A percentile compares a stretch with the other conserved stretches of the same genome.
These are phyloP conservation scores for Monopterus albus DNA, from an alignment of 2,113 vertebrate species.

Conservation along the genomic window DNA sequence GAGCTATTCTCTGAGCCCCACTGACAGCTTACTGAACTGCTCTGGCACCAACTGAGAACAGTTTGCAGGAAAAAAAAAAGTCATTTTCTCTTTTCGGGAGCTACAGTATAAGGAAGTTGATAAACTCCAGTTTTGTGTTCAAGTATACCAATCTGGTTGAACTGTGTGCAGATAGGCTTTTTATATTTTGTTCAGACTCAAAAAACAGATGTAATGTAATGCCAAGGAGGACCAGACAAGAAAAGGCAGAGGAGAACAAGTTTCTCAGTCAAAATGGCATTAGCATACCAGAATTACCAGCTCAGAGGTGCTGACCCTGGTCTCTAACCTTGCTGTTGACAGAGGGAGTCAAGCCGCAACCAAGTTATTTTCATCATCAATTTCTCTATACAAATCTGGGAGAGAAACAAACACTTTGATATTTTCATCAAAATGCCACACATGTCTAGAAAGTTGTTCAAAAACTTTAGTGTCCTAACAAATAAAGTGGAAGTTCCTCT, in stretches of 20 bases:
- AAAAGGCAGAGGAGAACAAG: no score
- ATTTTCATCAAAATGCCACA: background rate
- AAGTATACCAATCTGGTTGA: conserved; percentile 2
- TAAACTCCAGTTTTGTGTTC: background rate
- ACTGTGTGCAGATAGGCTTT: background rate
- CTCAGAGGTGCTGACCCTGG: conserved; percentile 11
- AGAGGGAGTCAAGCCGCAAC: background rate
- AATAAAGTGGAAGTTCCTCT: background rate
- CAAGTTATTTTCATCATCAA: no score
- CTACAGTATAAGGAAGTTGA: conserved; percentile 1
- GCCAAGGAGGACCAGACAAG: background rate
- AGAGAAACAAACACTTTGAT: background rate
- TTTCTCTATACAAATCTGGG: no score
- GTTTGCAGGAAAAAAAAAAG: background rate
- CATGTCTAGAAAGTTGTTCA: conserved; percentile 1
- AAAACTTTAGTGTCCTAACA: background rate
- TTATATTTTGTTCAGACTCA: background rate
- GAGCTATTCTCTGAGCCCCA: conserved; percentile 13
- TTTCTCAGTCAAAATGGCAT: background rate
- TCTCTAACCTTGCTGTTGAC: background rate
- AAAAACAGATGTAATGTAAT: background rate
- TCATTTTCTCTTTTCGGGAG: background rate
- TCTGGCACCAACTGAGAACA: background rate
- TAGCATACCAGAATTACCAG: background rate
- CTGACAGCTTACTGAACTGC: conserved; percentile 14